These are phyloP conservation scores for Oreotrochilus melanogaster DNA, from an alignment of 2,113 vertebrate genomes.

Conservation along the genomic window DNA sequence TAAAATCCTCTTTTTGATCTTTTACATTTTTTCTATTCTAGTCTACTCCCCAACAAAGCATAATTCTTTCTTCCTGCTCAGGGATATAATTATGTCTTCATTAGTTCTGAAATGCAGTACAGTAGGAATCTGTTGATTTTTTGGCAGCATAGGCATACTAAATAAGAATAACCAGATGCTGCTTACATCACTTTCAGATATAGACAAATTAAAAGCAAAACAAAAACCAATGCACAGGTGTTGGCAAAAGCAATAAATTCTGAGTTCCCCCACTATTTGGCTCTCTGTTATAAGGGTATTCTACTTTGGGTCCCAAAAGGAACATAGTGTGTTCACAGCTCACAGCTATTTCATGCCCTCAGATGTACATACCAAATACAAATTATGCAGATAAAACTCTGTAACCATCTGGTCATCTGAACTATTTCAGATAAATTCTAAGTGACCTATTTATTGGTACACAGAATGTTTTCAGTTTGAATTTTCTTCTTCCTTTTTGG, in stretches of 20 bases:
- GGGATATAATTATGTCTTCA: slow-evolving; percentile 72
- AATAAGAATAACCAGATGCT: slow-evolving; percentile 70
- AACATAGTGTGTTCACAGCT: not conserved
- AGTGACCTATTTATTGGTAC: slow-evolving; percentile 23
- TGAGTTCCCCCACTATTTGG: not conserved
- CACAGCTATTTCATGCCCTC: slow-evolving; percentile 37
- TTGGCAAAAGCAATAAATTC: slow-evolving; percentile 33
- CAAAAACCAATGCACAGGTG: slow-evolving; percentile 60
- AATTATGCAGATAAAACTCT: slow-evolving; percentile 41
- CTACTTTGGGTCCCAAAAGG: not conserved
- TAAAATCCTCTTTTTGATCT: slow-evolving; percentile 3
- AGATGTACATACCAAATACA: slow-evolving; percentile 5
- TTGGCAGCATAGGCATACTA: slow-evolving; percentile 56
- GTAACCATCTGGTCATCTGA: slow-evolving; percentile 29
- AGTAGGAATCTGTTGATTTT: slow-evolving; percentile 69
- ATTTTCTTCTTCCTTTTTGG: not conserved
- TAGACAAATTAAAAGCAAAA: slow-evolving; percentile 69
- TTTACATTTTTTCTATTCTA: slow-evolving; percentile 36
- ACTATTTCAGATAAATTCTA: slow-evolving; percentile 2
- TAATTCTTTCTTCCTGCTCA: slow-evolving; percentile 68
- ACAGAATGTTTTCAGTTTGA: not conserved
- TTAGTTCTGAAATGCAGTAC: slow-evolving; percentile 71
- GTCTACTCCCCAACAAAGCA: slow-evolving; percentile 45
- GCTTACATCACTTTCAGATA: slow-evolving; percentile 69
- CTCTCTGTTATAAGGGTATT: not conserved